These are phyloP conservation scores for Spilogale gracilis DNA, from an alignment of 2,113 vertebrate genomes.

Conservation along the genomic window DNA sequence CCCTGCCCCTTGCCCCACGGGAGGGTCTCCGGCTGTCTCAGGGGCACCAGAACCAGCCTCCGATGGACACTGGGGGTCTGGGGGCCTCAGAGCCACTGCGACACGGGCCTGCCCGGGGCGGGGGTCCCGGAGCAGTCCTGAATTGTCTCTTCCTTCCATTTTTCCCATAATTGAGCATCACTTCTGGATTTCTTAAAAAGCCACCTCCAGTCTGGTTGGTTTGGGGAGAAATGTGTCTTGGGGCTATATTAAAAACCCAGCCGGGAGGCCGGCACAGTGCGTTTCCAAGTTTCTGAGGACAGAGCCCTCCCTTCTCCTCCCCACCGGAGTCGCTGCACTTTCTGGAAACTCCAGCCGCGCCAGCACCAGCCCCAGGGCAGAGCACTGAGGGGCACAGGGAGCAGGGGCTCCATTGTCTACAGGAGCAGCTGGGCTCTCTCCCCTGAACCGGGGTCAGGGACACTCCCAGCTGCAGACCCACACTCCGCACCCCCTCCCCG, in stretches of 20 bases:
- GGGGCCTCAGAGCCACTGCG: fast-evolving
- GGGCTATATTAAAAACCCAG: fast-evolving
- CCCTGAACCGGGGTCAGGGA: slow-evolving; percentile 10
- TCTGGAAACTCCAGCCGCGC: slow-evolving; percentile 43
- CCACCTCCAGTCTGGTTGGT: fast-evolving
- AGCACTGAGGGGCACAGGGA: fast-evolving
- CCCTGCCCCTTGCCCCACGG: fast-evolving
- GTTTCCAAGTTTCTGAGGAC: background rate
- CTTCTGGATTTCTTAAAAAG: background rate
- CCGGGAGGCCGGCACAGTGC: fast-evolving
- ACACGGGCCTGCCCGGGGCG: fast-evolving
- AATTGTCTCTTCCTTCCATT: background rate
- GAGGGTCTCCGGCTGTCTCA: background rate
- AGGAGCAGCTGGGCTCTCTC: slow-evolving; percentile 24
- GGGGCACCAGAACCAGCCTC: fast-evolving
- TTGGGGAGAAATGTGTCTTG: too few species aligned
- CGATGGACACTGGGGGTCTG: fast-evolving
- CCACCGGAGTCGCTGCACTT: background rate
- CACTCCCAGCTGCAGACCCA: slow-evolving; percentile 12
- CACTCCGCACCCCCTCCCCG: background rate
- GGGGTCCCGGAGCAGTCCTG: too few species aligned
- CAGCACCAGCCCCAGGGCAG: background rate
- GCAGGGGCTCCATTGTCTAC: background rate
- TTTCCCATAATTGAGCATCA: fast-evolving
- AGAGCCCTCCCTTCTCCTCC: background rate